Percentiles rank a stretch among this genome's conserved stretches.
Conservation (phyloP, 2,797 vertebrate genomes). For the Myripristis jacobus region DNA sequence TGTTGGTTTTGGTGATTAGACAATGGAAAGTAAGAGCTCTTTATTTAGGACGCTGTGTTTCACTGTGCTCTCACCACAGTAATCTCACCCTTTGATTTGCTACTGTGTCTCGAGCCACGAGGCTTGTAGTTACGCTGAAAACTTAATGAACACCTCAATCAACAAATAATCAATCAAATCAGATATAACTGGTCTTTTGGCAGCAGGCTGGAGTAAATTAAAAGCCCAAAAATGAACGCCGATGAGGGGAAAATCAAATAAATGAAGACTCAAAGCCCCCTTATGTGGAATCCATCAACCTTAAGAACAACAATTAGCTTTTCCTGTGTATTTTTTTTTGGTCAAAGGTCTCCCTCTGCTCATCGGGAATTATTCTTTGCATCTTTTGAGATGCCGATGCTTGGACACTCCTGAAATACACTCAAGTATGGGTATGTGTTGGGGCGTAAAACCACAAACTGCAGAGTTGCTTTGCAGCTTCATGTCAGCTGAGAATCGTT, state of each 20-base stretch:
- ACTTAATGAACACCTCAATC: conserved; percentile 44
- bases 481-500: conserved; percentile 54
- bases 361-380: conserved; percentile 29
- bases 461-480: conserved; percentile 58
- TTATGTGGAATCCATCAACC: not conserved
- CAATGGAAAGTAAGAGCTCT: conserved; percentile 67
- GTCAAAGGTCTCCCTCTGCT: conserved; percentile 31
- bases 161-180: conserved; percentile 45
- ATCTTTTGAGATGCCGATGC: conserved; percentile 48
- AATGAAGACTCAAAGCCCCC: not conserved
- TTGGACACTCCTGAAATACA: conserved; percentile 65
- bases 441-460: conserved; percentile 68
- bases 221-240: not conserved
- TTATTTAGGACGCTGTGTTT: conserved; percentile 69
- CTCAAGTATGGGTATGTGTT: conserved; percentile 69
- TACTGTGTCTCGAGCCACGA: conserved; percentile 43
- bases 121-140: conserved; percentile 52
- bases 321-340: not conserved
- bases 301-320: conserved; percentile 24
- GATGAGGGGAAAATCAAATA: not conserved
- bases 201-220: not conserved
- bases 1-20: conserved; percentile 70
- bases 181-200: conserved; percentile 10
- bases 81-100: conserved; percentile 59
- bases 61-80: conserved; percentile 51